A percentile compares a stretch with the other conserved stretches of the same genome.
Evolutionary conservation across 2,888 invertebrate genomes (phyloP).

Genomic region (Heterodera filipjevi): DNA sequence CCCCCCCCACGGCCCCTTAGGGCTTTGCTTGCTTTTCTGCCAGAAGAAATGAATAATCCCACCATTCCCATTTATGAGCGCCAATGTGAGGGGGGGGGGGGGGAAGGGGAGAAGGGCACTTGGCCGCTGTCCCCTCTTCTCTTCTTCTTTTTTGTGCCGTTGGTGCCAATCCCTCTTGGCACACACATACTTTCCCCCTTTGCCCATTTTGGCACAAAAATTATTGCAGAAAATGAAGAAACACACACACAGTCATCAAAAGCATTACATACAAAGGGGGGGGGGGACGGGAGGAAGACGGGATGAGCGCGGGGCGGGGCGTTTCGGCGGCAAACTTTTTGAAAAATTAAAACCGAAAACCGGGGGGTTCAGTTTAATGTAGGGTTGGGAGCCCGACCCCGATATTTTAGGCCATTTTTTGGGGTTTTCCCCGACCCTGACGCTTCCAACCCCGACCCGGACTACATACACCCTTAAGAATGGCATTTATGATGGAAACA

Average conservation of each 20-base stretch:
- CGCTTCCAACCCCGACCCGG: too few relatives aligned
- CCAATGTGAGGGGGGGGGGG: not conserved
- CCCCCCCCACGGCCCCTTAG: not conserved
- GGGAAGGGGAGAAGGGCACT: not conserved
- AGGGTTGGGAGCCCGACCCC: too few relatives aligned
- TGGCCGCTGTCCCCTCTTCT: not conserved
- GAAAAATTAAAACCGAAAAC: too few relatives aligned
- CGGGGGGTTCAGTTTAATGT: too few relatives aligned
- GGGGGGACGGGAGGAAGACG: too few relatives aligned
- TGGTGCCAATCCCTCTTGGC: not conserved
- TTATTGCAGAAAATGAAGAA: not conserved
- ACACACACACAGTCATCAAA: not conserved
- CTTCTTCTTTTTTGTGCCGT: not conserved
- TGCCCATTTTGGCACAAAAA: not conserved
- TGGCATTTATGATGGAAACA: too few relatives aligned
- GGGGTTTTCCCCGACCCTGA: too few relatives aligned
- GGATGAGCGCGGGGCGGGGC: too few relatives aligned
- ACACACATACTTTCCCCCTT: not conserved
- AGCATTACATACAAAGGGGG: too few relatives aligned
- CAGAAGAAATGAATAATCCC: conserved; percentile 8
- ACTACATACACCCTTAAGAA: too few relatives aligned
- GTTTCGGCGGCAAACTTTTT: too few relatives aligned
- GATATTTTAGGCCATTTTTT: too few relatives aligned
- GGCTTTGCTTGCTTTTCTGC: not conserved
- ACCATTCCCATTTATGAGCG: not conserved